These are phyloP conservation scores for Cydia splendana DNA, from an alignment of 1,140 invertebrate species.

Conservation along the genomic window DNA sequence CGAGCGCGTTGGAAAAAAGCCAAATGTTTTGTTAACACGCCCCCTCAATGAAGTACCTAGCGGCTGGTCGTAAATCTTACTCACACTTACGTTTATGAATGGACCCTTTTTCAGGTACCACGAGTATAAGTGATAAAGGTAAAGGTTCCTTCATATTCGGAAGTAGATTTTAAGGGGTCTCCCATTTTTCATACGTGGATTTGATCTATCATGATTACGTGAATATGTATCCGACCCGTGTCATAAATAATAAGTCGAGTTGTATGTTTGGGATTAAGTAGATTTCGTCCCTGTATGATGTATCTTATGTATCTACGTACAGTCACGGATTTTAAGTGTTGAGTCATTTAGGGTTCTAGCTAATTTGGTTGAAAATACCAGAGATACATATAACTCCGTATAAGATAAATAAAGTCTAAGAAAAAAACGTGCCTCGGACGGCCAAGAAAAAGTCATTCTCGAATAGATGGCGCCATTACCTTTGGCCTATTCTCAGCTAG, in stretches of 20 bases:
- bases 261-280: not conserved
- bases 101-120: not conserved
- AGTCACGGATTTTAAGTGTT: no score
- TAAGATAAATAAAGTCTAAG: no score
- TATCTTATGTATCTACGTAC: no score
- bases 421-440: no score
- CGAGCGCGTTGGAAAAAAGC: conserved; percentile 20
- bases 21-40: conserved; percentile 25
- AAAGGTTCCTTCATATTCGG: conserved; percentile 9
- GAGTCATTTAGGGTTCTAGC: no score
- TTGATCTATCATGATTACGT: conserved; percentile 6
- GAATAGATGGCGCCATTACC: no score
- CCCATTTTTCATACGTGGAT: not conserved
- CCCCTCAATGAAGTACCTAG: not conserved
- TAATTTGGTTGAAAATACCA: no score
- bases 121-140: conserved; percentile 14
- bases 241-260: conserved; percentile 2
- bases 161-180: not conserved
- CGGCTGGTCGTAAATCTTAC: conserved; percentile 21
- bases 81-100: conserved; percentile 20
- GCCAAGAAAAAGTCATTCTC: no score
- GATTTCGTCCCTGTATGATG: not conserved
- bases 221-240: conserved; percentile 7
- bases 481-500: no score
- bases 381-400: no score